A percentile compares a stretch with the other conserved stretches of the same genome.
Conservation (phyloP, 2,888 invertebrate species). For the Oligia latruncula region DNA sequence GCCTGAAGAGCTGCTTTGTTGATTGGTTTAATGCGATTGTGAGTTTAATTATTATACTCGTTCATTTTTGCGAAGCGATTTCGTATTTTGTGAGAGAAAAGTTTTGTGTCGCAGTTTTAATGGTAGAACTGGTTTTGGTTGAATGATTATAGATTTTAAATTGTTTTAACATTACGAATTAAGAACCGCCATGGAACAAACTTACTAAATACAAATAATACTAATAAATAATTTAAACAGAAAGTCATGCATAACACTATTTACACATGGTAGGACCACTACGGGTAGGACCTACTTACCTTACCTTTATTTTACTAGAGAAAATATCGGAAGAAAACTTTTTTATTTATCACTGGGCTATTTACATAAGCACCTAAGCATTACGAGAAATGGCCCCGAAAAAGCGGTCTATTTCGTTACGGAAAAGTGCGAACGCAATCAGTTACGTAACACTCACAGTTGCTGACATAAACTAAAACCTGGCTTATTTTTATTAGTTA, state of each 20-base stretch:
- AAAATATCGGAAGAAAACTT: constrained; percentile 9
- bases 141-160: background rate
- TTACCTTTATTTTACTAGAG: background rate
- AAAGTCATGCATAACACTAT: background rate
- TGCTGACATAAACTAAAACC: constrained; percentile 7
- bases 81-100: constrained; percentile 7
- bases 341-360: constrained; percentile 20
- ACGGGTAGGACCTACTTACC: background rate
- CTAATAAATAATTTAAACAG: background rate
- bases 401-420: background rate
- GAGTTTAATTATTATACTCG: constrained; percentile 53
- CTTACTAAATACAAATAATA: background rate
- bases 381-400: constrained; percentile 20
- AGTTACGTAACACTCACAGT: constrained; percentile 1
- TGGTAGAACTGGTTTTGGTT: background rate
- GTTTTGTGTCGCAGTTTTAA: background rate
- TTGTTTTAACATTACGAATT: background rate
- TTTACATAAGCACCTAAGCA: constrained; percentile 30
- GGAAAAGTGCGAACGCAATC: constrained; percentile 21
- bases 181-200: background rate
- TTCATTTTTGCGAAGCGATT: constrained; percentile 35
- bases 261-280: too few relatives aligned
- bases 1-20: constrained; percentile 53
- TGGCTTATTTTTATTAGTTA: background rate
- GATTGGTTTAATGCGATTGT: constrained; percentile 50